A percentile compares a stretch with the other conserved stretches of the same genome.
Evolutionary conservation across 2,797 vertebrate genomes (phyloP).

Genomic region (Amblyopsis hoosieri): DNA sequence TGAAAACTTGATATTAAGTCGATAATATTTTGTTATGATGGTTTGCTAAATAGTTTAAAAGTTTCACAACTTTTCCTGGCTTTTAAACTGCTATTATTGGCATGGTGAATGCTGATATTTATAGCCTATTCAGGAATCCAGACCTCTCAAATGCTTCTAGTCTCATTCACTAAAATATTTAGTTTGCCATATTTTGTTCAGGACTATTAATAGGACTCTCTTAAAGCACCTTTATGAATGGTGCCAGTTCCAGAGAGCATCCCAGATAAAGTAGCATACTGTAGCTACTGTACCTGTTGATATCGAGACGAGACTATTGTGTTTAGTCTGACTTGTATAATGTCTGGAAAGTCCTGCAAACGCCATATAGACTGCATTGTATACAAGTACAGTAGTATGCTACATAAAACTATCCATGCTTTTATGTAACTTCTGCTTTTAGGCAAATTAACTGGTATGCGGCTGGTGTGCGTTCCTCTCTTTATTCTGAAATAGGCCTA

Average conservation of each 20-base stretch:
- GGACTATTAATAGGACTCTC: constrained; percentile 8
- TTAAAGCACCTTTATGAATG: too few species aligned
- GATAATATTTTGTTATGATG: constrained; percentile 4
- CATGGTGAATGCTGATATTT: constrained; percentile 32
- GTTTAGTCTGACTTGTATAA: constrained; percentile 6
- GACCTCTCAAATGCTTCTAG: constrained; percentile 16
- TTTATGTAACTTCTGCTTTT: too few species aligned
- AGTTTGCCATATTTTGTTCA: background rate
- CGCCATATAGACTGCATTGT: background rate
- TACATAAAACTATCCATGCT: too few species aligned
- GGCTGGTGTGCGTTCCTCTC: too few species aligned
- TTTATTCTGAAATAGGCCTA: too few species aligned
- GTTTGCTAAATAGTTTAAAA: background rate
- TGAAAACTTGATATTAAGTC: constrained; percentile 1
- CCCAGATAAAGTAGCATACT: background rate
- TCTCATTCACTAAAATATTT: constrained; percentile 3
- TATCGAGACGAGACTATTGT: constrained; percentile 19
- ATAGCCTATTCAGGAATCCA: constrained; percentile 12
- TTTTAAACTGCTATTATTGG: constrained; percentile 4
- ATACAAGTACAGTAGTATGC: too few species aligned
- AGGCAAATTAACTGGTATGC: too few species aligned
- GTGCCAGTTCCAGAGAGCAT: constrained; percentile 8
- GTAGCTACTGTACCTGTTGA: constrained; percentile 68
- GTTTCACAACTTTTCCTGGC: constrained; percentile 18
- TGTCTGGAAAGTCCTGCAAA: constrained; percentile 18